Base-by-base conservation (phyloP, 2,797 vertebrate genomes). In the Molossus molossus region DNA sequence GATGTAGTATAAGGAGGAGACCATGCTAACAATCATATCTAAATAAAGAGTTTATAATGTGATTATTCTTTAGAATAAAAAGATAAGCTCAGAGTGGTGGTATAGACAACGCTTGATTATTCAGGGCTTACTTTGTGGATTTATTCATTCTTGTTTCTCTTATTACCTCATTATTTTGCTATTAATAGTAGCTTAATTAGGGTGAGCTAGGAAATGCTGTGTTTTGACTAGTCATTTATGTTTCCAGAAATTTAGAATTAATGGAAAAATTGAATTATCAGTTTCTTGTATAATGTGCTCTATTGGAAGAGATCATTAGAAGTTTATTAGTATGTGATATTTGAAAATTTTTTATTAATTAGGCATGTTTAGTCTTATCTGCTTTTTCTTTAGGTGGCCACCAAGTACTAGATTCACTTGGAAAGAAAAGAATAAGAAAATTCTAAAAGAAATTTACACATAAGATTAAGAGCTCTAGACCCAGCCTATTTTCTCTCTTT, bases 321-420 rank as follows among this genome's bases (percentile, higher is more conserved):
- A 89, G 77, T 91, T 96, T 25, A 92, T 84, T 37, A 93, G 14
- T 73, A 7, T 90, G 21, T 79, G 76, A 25, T 93, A 90, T 86
- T 86, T 95, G 21, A 96, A 72, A 20, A 87, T 89, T 94, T 96
- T 72, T 90, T 79, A 86, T 87, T 96, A 92, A 73, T 57, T 90
- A 53, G 27, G 75, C 73, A 50, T 58, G 3, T 90, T 81, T 79
- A 75, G 23, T 80, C 62, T 80, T 83, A 91, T 6, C 10, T 92
- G 12, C 10, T 73, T 45, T 58, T 83, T 75, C 40, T 87, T 91
- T 86, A 79, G 75, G 64, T 87, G n/a, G 29, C n/a, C 7, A 69
- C 45, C 37, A 83, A 48, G 15, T 91, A 57, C 33, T 83, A 85
- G 89, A 73, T 62, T 94, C 10, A 62, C 23, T 87, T 81, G 53